phyloP scores from a whole-genome alignment of 2,888 invertebrate genomes.

The Iphiclides podalirius region DNA sequence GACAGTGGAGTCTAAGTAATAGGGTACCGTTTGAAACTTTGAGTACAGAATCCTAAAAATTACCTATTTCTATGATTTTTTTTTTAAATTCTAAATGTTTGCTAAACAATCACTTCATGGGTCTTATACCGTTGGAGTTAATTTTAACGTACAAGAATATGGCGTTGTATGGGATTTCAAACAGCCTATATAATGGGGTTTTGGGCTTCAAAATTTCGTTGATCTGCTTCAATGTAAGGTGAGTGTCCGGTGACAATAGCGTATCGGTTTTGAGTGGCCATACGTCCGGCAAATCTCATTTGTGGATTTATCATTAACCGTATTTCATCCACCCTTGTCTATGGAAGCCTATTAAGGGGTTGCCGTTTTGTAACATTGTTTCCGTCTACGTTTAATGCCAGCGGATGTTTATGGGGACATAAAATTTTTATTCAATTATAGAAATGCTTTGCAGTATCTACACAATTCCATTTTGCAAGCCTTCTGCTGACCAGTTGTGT shows the following conservation, averaged over 20 bases:
- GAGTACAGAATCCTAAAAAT: too few species aligned
- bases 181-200: conserved; percentile 48
- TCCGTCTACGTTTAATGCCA: conserved; percentile 63
- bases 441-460: conserved; percentile 2
- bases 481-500: background rate
- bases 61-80: too few species aligned
- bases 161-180: conserved; percentile 18
- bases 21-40: too few species aligned
- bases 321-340: conserved; percentile 74
- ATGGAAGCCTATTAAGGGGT: conserved; percentile 71
- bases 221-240: conserved; percentile 70
- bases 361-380: conserved; percentile 63
- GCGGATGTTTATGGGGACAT: conserved; percentile 54
- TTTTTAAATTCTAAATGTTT: too few species aligned
- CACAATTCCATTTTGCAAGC: conserved; percentile 1
- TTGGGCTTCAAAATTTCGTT: conserved; percentile 54
- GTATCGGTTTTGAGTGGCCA: conserved; percentile 73
- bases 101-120: too few species aligned
- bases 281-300: conserved; percentile 78
- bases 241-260: conserved; percentile 74
- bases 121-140: too few species aligned
- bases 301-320: conserved; percentile 80
- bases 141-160: too few species aligned
- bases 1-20: too few species aligned
- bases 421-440: conserved; percentile 18